Evolutionary conservation across 2,113 vertebrate species (phyloP).

Genomic region (Heterocephalus glaber): DNA sequence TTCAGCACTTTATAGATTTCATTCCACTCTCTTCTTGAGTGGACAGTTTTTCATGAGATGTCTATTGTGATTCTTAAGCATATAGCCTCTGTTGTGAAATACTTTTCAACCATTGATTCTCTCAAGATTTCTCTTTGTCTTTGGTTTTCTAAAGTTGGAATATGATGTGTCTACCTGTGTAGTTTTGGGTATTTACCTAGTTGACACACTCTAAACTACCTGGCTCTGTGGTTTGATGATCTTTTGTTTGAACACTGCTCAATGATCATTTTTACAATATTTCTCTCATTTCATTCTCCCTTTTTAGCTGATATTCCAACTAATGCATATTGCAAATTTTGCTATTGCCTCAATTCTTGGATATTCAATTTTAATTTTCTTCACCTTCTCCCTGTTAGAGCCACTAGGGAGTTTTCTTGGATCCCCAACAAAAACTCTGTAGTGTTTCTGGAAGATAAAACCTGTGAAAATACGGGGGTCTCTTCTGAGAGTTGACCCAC

Average conservation of each 20-base stretch:
- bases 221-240: background rate
- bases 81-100: background rate
- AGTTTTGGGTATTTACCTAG: background rate
- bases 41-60: background rate
- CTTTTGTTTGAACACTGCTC: background rate
- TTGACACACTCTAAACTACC: background rate
- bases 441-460: background rate
- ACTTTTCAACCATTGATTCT: background rate
- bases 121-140: background rate
- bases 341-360: background rate
- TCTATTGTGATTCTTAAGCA: background rate
- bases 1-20: background rate
- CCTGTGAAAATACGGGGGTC: background rate
- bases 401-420: background rate
- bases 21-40: background rate
- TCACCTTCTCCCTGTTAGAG: background rate
- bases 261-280: background rate
- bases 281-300: background rate
- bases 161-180: background rate
- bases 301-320: background rate
- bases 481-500: background rate
- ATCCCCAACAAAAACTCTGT: background rate
- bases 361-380: background rate
- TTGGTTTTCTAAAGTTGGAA: background rate
- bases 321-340: background rate